Evolutionary conservation across 2,797 vertebrate species (phyloP).

Genomic region (Syndactyla subalaris): DNA sequence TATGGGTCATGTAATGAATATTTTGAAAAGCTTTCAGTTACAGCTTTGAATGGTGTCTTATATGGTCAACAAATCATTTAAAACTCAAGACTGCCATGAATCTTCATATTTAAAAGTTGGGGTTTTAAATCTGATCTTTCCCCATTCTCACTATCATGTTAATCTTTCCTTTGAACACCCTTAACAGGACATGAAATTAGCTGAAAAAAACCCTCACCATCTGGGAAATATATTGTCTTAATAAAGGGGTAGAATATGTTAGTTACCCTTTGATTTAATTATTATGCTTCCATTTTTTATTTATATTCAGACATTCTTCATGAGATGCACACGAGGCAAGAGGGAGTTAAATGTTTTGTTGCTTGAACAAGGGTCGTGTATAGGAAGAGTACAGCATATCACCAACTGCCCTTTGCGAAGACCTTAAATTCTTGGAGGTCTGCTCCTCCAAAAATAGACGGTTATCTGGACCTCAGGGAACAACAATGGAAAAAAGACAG

Average conservation of each 20-base stretch:
- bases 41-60: background rate
- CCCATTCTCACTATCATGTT: background rate
- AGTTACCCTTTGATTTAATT: background rate
- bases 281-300: background rate
- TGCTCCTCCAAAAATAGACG: background rate
- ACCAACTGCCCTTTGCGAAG: background rate
- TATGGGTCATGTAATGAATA: background rate
- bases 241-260: background rate
- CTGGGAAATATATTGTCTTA: background rate
- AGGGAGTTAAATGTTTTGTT: background rate
- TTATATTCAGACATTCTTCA: background rate
- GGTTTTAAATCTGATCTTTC: background rate
- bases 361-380: background rate
- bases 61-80: background rate
- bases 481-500: background rate
- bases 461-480: background rate
- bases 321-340: background rate
- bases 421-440: background rate
- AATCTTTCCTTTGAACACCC: background rate
- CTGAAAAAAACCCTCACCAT: background rate
- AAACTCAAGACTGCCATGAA: background rate
- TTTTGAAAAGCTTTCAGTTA: background rate
- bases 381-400: background rate
- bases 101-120: background rate
- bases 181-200: background rate